Percentiles rank a stretch among this genome's conserved stretches.
Conservation (phyloP, 1,140 invertebrate species). For the Drosophila arawakana region DNA sequence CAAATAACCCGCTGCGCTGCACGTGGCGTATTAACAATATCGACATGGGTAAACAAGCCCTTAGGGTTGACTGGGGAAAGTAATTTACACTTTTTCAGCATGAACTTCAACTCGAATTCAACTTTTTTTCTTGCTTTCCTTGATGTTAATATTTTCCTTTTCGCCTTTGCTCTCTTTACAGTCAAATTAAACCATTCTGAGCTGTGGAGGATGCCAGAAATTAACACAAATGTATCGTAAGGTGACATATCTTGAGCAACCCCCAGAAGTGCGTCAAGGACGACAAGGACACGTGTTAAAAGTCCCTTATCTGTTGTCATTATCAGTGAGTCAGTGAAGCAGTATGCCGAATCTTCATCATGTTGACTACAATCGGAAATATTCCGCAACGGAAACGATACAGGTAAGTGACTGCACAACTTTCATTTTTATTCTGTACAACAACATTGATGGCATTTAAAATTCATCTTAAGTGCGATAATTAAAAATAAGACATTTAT, state of each 20-base stretch:
- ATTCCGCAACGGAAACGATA: conserved; percentile 84
- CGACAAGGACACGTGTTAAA: conserved; percentile 71
- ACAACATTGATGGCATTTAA: conserved; percentile 40
- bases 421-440: neutral
- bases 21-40: conserved; percentile 82
- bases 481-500: conserved; percentile 78
- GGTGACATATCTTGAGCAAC: conserved; percentile 66
- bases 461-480: conserved; percentile 68
- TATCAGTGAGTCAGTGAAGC: conserved; percentile 49
- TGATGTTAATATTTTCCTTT: conserved; percentile 32
- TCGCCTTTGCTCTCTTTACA: conserved; percentile 35
- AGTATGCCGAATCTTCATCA: conserved; percentile 83
- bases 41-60: conserved; percentile 78
- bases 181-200: conserved; percentile 59
- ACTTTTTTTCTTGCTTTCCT: conserved; percentile 25
- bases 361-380: conserved; percentile 84
- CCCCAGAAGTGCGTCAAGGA: conserved; percentile 29
- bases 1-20: conserved; percentile 54
- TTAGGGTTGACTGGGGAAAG: conserved; percentile 53
- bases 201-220: conserved; percentile 56
- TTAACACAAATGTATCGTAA: conserved; percentile 82
- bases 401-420: conserved; percentile 71
- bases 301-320: conserved; percentile 61
- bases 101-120: conserved; percentile 43
- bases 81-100: conserved; percentile 77